Evolutionary conservation across 2,888 invertebrate genomes (phyloP).

Genomic region (Chrysotoxum bicinctum): DNA sequence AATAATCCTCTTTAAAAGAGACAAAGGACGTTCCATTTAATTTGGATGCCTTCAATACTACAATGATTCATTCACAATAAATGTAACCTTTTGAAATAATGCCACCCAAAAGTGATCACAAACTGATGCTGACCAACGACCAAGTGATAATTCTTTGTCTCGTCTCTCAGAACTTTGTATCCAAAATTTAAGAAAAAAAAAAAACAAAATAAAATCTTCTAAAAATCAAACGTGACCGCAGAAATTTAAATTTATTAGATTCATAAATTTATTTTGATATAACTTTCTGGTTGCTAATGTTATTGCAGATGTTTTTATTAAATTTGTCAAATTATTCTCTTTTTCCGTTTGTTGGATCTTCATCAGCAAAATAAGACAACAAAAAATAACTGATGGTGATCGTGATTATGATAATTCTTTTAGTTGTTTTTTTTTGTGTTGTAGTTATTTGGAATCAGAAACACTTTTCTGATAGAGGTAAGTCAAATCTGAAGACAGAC

Average conservation of each 20-base stretch:
- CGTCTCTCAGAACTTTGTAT: neutral
- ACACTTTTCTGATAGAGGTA: conserved; percentile 35
- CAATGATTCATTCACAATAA: conserved; percentile 2
- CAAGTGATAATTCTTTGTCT: conserved; percentile 13
- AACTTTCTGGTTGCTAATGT: neutral
- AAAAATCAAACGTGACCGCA: conserved; percentile 69
- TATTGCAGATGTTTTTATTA: conserved; percentile 29
- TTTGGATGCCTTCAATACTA: neutral
- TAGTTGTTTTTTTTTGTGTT: neutral
- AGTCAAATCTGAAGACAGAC: conserved; percentile 23
- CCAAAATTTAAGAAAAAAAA: neutral
- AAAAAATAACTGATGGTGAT: conserved; percentile 12
- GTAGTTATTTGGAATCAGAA: neutral
- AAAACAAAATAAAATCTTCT: conserved; percentile 17
- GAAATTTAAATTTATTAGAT: conserved; percentile 57
- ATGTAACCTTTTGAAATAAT: neutral
- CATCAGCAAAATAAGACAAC: conserved; percentile 12
- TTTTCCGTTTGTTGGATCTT: conserved; percentile 29
- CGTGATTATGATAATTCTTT: conserved; percentile 57
- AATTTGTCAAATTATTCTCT: conserved; percentile 19
- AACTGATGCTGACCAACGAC: neutral
- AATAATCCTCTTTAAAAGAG: conserved; percentile 1
- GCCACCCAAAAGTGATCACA: conserved; percentile 11
- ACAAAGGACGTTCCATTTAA: conserved; percentile 3
- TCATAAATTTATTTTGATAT: conserved; percentile 43